Conservation (phyloP, 2,113 vertebrate genomes). For the Hippocampus abdominalis region DNA sequence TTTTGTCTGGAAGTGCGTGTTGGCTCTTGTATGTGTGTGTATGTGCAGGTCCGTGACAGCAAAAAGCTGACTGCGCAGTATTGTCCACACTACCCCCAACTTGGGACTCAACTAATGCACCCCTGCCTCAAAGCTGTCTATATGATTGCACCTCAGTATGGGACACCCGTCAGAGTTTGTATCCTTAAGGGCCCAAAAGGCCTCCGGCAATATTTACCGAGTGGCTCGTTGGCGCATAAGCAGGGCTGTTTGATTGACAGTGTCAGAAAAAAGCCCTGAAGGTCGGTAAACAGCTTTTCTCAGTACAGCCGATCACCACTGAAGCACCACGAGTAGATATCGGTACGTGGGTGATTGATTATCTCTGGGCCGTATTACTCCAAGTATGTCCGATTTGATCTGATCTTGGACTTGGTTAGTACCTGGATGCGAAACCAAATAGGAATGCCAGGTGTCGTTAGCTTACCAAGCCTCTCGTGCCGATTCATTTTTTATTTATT, state of each 20-base stretch:
- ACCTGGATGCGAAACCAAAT: too few relatives aligned
- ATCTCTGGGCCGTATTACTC: neutral
- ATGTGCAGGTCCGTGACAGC: neutral
- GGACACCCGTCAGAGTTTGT: constrained; percentile 40
- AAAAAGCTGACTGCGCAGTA: constrained; percentile 9
- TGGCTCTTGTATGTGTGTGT: neutral
- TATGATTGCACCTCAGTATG: constrained; percentile 23
- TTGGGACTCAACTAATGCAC: constrained; percentile 42
- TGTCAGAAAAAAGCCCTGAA: constrained; percentile 19
- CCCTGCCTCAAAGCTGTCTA: constrained; percentile 20
- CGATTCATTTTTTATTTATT: neutral
- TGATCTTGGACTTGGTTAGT: too few relatives aligned
- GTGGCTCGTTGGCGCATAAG: constrained; percentile 35
- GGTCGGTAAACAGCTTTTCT: constrained; percentile 51
- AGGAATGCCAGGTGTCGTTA: too few relatives aligned
- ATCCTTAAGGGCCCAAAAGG: constrained; percentile 26
- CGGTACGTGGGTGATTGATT: neutral
- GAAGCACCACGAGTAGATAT: neutral
- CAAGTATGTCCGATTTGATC: too few relatives aligned
- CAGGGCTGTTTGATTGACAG: constrained; percentile 18
- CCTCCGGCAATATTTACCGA: constrained; percentile 32
- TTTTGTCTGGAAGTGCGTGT: constrained; percentile 8
- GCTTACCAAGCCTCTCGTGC: too few relatives aligned
- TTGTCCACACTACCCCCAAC: constrained; percentile 3
- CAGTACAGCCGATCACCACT: constrained; percentile 12